Base-by-base conservation (phyloP, 2,888 invertebrate genomes). In the Mesochorus sp. region DNA sequence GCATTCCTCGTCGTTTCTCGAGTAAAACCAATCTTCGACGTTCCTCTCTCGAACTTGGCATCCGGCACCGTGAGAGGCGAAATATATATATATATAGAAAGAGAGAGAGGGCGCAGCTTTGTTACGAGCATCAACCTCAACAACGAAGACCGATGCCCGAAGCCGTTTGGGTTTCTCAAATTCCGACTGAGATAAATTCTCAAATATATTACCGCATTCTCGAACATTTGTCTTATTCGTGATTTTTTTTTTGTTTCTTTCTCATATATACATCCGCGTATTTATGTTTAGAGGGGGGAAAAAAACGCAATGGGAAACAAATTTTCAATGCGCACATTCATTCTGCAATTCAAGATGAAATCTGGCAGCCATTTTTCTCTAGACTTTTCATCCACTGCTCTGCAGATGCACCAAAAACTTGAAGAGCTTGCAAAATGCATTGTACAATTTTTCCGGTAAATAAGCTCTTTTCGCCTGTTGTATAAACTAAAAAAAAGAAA, bases 11-110 rank as follows among this genome's bases (percentile, higher is more conserved):
- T 67, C 80, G 81, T 80, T 73, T 75, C 78, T 77, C 76, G 80
- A 62, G 80, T 78, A 80, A 80, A 85, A 81, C 80, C 85, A 84
- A 84, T 84, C 83, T 85, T 82, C 80, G 84, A 80, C 77, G 82
- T 82, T 84, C 28, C 71, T 71, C 47, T 49, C 71, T 42, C 44
- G 53, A 75, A 66, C 66, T 66, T 71, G 71, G 71, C 47, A 75
- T 70, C 51, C 64, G 51, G 70, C 59, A 44, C 49, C 31, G 62
- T 14, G 44, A 70, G 49, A 37, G 39, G 62, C 28, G 57, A 59
- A 64, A 51, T 47, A 28, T 34, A n/a, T n/a, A n/a, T n/a, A n/a
- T n/a, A n/a, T n/a, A n/a, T n/a, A n/a, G n/a, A n/a, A n/a, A n/a
- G n/a, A n/a, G n/a, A n/a, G 37, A 59, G 51, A 24, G n/a, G 26